These are phyloP conservation scores for Leucopsar rothschildi DNA, from an alignment of 2,113 vertebrate species.

Conservation along the genomic window DNA sequence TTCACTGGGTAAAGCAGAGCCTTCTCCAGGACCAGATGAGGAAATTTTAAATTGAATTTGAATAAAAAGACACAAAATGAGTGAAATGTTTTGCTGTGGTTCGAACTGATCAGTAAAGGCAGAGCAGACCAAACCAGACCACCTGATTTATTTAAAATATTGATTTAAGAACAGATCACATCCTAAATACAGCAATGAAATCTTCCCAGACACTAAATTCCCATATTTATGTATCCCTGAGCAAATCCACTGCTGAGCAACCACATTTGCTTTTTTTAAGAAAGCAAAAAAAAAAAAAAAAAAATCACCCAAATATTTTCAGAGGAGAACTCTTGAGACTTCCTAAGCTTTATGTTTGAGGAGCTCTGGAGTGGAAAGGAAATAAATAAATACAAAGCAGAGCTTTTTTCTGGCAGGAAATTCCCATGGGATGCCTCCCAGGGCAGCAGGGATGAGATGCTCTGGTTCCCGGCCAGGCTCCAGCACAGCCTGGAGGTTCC, in stretches of 20 bases:
- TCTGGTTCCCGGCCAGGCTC: neutral
- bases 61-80: neutral
- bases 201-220: neutral
- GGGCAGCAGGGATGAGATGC: neutral
- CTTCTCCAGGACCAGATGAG: neutral
- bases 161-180: neutral
- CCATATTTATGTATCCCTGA: accelerated
- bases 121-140: neutral
- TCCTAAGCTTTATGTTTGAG: neutral
- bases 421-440: neutral
- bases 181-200: neutral
- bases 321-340: neutral
- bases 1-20: neutral
- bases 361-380: neutral
- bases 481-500: neutral
- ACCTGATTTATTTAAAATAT: neutral
- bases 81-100: neutral
- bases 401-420: neutral
- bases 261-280: neutral
- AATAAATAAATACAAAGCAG: neutral
- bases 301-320: neutral
- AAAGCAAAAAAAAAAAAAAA: neutral
- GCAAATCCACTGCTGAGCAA: accelerated
- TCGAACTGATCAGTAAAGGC: neutral
- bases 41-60: neutral